Conservation (phyloP, 2,888 invertebrate species). For the Antheraea assamensis region DNA sequence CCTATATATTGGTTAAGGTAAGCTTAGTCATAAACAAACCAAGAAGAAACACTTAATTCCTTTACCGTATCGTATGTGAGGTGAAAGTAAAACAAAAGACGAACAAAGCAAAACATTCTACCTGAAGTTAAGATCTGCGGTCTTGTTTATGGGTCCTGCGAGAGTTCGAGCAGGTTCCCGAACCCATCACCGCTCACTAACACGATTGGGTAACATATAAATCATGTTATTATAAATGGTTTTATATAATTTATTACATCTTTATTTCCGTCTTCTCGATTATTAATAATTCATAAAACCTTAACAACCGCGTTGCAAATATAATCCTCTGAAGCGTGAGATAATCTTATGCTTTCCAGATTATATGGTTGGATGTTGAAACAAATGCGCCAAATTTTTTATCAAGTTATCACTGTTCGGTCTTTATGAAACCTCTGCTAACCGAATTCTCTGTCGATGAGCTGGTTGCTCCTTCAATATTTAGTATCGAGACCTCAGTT, state of each 20-base stretch:
- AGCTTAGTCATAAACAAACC: neutral
- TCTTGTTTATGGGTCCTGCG: neutral
- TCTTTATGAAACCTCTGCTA: neutral
- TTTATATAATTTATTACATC: neutral
- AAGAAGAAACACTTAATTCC: neutral
- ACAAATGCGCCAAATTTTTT: neutral
- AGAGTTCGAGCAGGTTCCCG: neutral
- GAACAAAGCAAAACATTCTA: neutral
- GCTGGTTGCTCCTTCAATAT: neutral
- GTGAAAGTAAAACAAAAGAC: neutral
- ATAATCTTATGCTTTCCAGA: too few species aligned
- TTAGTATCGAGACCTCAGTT: neutral
- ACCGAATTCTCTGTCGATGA: neutral
- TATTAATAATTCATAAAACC: neutral
- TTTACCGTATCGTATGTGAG: neutral
- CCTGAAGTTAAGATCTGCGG: neutral
- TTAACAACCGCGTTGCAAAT: neutral
- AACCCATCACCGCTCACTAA: neutral
- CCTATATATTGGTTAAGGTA: neutral
- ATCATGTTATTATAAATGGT: conserved; percentile 1
- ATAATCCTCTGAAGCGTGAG: neutral
- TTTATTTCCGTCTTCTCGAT: neutral
- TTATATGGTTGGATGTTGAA: too few species aligned
- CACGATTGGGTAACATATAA: neutral
- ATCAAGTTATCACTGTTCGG: neutral